phyloP scores from a whole-genome alignment of 2,797 vertebrate species.

The Premnoplex brunnescens region DNA sequence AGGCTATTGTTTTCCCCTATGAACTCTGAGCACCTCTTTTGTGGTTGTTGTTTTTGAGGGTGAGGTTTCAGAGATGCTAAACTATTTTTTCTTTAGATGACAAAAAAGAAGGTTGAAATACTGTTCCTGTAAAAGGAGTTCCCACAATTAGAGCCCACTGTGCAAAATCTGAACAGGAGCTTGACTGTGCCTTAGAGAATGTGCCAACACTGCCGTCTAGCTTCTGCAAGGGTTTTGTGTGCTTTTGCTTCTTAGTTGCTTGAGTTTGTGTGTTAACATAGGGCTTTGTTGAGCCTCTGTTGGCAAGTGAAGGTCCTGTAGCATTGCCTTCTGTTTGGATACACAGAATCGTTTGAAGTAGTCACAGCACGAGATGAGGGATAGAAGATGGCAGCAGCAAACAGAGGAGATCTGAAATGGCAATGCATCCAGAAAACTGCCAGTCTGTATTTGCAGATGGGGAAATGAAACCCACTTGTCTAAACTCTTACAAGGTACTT shows the following conservation, averaged over 20 bases:
- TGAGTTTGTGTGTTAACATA: accelerated
- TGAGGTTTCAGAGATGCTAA: neutral
- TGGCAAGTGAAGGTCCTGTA: neutral
- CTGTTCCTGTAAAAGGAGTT: accelerated
- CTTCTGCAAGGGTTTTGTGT: neutral
- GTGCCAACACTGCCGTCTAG: conserved; percentile 1
- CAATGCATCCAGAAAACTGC: neutral
- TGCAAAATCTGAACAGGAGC: neutral
- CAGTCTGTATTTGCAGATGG: neutral
- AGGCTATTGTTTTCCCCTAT: neutral
- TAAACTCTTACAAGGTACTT: neutral
- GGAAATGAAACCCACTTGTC: neutral
- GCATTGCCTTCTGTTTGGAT: neutral
- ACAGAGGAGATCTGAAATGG: neutral
- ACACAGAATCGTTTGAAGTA: neutral
- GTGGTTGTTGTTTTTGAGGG: neutral
- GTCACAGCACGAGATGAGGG: accelerated
- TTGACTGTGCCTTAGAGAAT: neutral
- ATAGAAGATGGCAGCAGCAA: neutral
- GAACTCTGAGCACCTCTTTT: neutral
- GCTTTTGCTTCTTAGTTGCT: neutral
- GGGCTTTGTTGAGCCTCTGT: neutral
- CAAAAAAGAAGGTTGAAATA: neutral
- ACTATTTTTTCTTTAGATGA: neutral
- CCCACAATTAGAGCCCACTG: neutral